phyloP scores from a whole-genome alignment of 1,140 invertebrate species.

The Aporrectodea caliginosa region DNA sequence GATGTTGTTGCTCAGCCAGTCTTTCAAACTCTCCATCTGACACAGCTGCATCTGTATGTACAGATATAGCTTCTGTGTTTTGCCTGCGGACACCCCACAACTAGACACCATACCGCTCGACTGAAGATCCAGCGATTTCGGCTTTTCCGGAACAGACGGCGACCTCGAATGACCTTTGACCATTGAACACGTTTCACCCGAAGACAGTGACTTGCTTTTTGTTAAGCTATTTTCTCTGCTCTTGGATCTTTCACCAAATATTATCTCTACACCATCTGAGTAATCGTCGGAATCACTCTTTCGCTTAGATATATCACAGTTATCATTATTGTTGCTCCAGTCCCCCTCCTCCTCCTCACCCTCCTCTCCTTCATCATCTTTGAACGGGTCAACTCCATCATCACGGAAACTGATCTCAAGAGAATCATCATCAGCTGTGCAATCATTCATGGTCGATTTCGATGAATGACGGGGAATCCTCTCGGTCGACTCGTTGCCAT shows the following conservation, averaged over 20 bases:
- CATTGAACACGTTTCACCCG: not conserved
- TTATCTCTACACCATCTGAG: not conserved
- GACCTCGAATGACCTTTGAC: not conserved
- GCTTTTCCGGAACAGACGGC: not conserved
- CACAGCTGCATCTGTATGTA: conserved; percentile 98
- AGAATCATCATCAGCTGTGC: not conserved
- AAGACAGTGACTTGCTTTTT: not conserved
- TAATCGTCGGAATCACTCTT: not conserved
- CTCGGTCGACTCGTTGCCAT: no score
- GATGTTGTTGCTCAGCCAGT: conserved; percentile 69
- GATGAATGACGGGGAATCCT: no score
- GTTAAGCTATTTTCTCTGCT: not conserved
- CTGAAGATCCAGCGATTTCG: not conserved
- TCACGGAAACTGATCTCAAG: not conserved
- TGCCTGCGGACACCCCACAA: not conserved
- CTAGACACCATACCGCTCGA: not conserved
- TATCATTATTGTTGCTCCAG: not conserved
- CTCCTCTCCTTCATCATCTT: not conserved
- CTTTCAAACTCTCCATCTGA: conserved; percentile 77
- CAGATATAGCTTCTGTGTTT: conserved; percentile 64
- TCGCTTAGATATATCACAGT: not conserved
- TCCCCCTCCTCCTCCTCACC: not conserved
- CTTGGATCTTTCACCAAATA: conserved; percentile 4
- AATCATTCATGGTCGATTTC: no score
- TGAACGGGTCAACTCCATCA: not conserved